phyloP scores from a whole-genome alignment of 1,140 invertebrate species.

The Drosophila grimshawi region DNA sequence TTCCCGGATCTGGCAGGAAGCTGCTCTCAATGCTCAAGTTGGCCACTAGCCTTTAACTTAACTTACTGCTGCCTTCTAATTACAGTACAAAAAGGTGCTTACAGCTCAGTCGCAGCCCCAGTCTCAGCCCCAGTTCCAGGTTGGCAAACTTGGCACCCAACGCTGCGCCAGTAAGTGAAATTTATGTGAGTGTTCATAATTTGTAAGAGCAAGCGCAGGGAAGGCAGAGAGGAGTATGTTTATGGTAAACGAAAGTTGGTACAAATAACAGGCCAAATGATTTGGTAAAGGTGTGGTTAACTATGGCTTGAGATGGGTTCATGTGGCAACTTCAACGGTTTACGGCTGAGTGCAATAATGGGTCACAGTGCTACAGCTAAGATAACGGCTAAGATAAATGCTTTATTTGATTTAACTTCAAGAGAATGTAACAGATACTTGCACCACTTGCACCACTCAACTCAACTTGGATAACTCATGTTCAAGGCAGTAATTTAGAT shows the following conservation, averaged over 20 bases:
- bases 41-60: constrained; percentile 39
- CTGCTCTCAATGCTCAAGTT: constrained; percentile 48
- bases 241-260: constrained; percentile 38
- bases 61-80: constrained; percentile 65
- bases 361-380: neutral
- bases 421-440: neutral
- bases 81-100: constrained; percentile 66
- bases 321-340: constrained; percentile 31
- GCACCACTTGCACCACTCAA: too few species aligned
- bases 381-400: neutral
- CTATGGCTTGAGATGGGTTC: constrained; percentile 59
- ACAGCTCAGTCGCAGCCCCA: constrained; percentile 34
- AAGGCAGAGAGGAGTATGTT: constrained; percentile 3
- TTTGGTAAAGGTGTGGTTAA: constrained; percentile 35
- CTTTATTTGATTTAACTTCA: constrained; percentile 17
- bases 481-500: neutral
- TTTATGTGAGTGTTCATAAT: constrained; percentile 79
- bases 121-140: constrained; percentile 9
- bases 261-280: constrained; percentile 57
- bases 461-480: neutral
- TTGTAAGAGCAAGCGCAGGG: constrained; percentile 60
- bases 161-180: constrained; percentile 62
- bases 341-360: neutral
- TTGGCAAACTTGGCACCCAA: constrained; percentile 49
- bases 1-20: neutral